Evolutionary conservation across 2,113 vertebrate species (phyloP).

Genomic region (Platichthys stellatus): DNA sequence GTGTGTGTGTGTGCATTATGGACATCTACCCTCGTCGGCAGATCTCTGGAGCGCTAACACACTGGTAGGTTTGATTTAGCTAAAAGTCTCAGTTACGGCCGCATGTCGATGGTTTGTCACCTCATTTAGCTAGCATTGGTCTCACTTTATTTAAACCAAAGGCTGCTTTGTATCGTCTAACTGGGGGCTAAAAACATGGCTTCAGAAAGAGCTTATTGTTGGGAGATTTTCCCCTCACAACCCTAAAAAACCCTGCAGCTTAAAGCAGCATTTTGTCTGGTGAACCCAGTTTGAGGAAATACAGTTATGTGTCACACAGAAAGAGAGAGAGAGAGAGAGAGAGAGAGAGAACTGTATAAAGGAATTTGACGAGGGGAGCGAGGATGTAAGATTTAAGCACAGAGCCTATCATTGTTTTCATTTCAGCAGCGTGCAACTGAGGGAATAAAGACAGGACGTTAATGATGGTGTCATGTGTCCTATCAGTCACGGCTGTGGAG

Average conservation of each 20-base stretch:
- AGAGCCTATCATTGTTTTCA: conserved; percentile 68
- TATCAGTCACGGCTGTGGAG: conserved; percentile 18
- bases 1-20: too few relatives aligned
- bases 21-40: too few relatives aligned
- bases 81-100: background rate
- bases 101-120: conserved; percentile 7
- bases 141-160: conserved; percentile 41
- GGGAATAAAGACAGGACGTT: conserved; percentile 18
- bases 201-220: conserved; percentile 75
- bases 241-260: conserved; percentile 40
- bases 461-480: conserved; percentile 39
- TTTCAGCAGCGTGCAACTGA: conserved; percentile 24
- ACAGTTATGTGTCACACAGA: conserved; percentile 32
- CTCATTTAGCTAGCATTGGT: conserved; percentile 51
- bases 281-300: conserved; percentile 39
- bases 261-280: conserved; percentile 65
- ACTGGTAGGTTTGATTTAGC: background rate
- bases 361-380: conserved; percentile 32
- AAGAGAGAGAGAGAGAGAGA: too few relatives aligned
- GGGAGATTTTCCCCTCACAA: conserved; percentile 47
- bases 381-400: conserved; percentile 59
- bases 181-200: conserved; percentile 36
- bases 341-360: conserved; percentile 31
- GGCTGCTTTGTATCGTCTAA: conserved; percentile 38
- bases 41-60: background rate